Base-by-base conservation (phyloP, 53 echinoderm and acorn worm genomes). In the Henricia sp. region DNA sequence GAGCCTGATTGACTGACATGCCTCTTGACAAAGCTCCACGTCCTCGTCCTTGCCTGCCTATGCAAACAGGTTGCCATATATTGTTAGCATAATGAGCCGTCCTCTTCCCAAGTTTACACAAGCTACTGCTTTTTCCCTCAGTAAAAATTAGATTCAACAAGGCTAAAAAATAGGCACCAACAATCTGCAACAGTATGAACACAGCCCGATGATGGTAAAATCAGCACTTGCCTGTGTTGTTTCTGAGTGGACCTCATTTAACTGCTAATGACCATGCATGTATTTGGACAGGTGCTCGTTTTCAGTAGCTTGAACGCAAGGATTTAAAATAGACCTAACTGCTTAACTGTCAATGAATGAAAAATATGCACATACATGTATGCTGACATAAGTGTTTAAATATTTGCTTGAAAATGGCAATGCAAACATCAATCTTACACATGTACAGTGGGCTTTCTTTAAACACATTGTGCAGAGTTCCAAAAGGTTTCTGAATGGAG, bases 11-110 rank as follows among this genome's bases (percentile, higher is more conserved):
- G 76, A 76, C 59, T 76, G 76, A 57, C 76, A 41, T 76, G 43
- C 76, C 76, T 76, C 76, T 76, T 76, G 43, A 59, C 59, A 57
- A 76, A 76, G 76, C 76, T 76, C 76, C 58, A 58, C 59, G 57
- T 58, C 59, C 35, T 41, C 76, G 3, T 32, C 30, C 5, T n/a
- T 12, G n/a, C n/a, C 54, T 24, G 52, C 73, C 36, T 75, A 58
- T 25, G 76, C 76, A 76, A 76, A 76, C 76, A 76, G 40, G 40
- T 36, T 21, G 76, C 59, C 76, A 76, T 58, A 76, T 51, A 76
- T 59, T 41, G 59, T 76, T 59, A 57, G 58, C 24, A 76, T 76
- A 58, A 76, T 59, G 59, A 42, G 43, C 76, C 28, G 20, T 37
- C 56, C 4, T 30, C 73, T 59, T 58, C 41, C 36, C 64, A 75